Evolutionary conservation across 1,140 invertebrate genomes (phyloP).

Genomic region (Zaprionus capensis): DNA sequence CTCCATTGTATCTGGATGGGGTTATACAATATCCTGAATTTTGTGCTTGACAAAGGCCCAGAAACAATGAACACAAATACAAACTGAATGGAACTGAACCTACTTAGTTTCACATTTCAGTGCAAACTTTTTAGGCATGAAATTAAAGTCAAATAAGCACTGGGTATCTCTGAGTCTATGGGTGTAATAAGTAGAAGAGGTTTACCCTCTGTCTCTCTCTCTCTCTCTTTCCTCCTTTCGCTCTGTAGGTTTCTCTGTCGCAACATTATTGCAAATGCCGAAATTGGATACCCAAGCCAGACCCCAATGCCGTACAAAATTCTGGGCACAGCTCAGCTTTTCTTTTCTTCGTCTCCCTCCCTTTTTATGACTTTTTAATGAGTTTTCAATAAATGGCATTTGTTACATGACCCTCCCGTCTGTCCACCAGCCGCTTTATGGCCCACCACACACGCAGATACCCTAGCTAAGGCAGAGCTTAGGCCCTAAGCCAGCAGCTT

Average conservation of each 20-base stretch:
- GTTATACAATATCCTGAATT: not conserved
- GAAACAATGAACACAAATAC: slow-evolving; percentile 7
- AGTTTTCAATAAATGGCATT: slow-evolving; percentile 67
- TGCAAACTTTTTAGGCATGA: not conserved
- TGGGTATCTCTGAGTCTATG: not conserved
- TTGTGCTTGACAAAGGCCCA: not conserved
- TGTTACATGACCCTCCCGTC: slow-evolving; percentile 4
- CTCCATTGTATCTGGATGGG: slow-evolving; percentile 35
- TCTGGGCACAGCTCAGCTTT: not conserved
- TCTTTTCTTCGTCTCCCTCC: slow-evolving; percentile 8
- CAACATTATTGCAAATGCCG: slow-evolving; percentile 7
- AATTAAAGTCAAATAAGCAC: not conserved
- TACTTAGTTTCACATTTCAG: not conserved
- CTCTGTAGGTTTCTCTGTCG: not conserved
- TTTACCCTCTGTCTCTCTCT: not conserved
- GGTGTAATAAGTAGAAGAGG: no score
- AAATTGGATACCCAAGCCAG: slow-evolving; percentile 6
- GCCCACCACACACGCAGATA: not conserved
- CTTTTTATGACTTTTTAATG: slow-evolving; percentile 70
- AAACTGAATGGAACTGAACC: not conserved
- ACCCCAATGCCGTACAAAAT: not conserved
- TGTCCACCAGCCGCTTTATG: not conserved
- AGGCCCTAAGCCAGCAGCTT: slow-evolving; percentile 39
- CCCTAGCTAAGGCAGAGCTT: slow-evolving; percentile 38
- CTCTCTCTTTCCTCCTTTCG: not conserved